These are phyloP conservation scores for Adoxophyes honmai DNA, from an alignment of 1,140 invertebrate species.

Conservation along the genomic window DNA sequence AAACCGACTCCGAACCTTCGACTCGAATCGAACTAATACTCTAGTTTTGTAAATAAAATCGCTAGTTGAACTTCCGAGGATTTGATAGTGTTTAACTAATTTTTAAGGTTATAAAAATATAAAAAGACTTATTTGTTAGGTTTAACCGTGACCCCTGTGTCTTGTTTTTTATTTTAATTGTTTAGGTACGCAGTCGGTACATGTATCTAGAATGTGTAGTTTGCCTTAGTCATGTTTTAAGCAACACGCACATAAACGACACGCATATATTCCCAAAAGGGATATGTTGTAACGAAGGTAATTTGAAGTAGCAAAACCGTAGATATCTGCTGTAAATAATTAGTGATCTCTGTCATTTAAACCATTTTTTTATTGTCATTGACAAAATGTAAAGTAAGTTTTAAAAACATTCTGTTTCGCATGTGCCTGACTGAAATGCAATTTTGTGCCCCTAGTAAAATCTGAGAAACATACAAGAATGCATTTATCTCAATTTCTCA, in stretches of 20 bases:
- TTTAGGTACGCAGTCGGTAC: not conserved
- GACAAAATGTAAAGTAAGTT: too few species aligned
- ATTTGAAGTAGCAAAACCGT: too few species aligned
- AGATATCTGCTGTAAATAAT: too few species aligned
- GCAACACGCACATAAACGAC: too few species aligned
- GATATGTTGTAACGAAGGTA: too few species aligned
- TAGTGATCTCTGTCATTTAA: too few species aligned
- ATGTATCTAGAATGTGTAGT: not conserved
- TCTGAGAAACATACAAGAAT: constrained; percentile 8
- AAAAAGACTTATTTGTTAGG: constrained; percentile 71
- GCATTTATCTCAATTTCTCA: constrained; percentile 21
- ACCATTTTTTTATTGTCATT: too few species aligned
- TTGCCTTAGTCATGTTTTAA: too few species aligned
- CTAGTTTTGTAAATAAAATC: constrained; percentile 31
- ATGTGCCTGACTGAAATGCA: too few species aligned
- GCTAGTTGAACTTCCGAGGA: constrained; percentile 51
- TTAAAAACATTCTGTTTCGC: too few species aligned
- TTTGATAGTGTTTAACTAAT: constrained; percentile 50
- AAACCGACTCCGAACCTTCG: constrained; percentile 8
- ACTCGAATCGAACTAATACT: constrained; percentile 9
- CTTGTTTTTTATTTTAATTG: constrained; percentile 10
- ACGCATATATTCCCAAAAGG: too few species aligned
- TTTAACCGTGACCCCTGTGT: constrained; percentile 33
- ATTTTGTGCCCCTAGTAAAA: too few species aligned
- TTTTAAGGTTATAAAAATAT: constrained; percentile 44